phyloP scores from a whole-genome alignment of 1,140 invertebrate genomes.

The Drosophila bocqueti region DNA sequence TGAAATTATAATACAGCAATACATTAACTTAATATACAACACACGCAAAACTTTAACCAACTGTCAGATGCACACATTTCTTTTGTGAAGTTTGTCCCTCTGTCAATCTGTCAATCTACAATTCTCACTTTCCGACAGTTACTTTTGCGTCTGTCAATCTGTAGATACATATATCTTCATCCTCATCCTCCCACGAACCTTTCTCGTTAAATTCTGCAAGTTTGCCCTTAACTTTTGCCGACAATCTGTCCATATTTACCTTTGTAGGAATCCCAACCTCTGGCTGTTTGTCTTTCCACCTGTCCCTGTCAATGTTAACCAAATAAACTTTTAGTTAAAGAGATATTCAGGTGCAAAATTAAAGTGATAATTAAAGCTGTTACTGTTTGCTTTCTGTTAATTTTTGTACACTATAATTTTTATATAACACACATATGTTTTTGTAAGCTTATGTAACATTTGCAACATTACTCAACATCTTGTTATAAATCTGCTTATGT shows the following conservation, averaged over 20 bases:
- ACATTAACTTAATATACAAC: background rate
- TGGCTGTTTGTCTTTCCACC: slow-evolving; percentile 30
- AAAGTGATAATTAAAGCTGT: background rate
- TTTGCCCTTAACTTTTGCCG: slow-evolving; percentile 19
- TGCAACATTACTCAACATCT: slow-evolving; percentile 1
- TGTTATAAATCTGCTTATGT: slow-evolving; percentile 4
- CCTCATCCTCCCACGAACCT: slow-evolving; percentile 1
- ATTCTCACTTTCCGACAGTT: slow-evolving; percentile 7
- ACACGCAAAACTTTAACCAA: slow-evolving; percentile 1
- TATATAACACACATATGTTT: background rate
- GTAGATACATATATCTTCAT: background rate
- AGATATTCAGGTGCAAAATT: slow-evolving; percentile 1
- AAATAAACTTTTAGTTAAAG: slow-evolving; percentile 5
- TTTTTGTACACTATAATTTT: slow-evolving; percentile 6
- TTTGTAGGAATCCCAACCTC: background rate
- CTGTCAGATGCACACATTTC: slow-evolving; percentile 1
- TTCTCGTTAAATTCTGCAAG: slow-evolving; percentile 16
- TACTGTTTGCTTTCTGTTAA: slow-evolving; percentile 3
- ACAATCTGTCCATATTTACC: slow-evolving; percentile 36
- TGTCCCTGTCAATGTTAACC: slow-evolving; percentile 10
- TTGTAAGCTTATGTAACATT: background rate
- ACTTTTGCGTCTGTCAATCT: slow-evolving; percentile 14
- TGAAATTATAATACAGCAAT: background rate
- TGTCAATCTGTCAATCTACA: slow-evolving; percentile 28
- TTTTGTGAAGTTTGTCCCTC: background rate